A percentile compares a stretch with the other conserved stretches of the same genome.
Evolutionary conservation across 1,140 invertebrate species (phyloP).

Genomic region (Lasioglossum albipes): DNA sequence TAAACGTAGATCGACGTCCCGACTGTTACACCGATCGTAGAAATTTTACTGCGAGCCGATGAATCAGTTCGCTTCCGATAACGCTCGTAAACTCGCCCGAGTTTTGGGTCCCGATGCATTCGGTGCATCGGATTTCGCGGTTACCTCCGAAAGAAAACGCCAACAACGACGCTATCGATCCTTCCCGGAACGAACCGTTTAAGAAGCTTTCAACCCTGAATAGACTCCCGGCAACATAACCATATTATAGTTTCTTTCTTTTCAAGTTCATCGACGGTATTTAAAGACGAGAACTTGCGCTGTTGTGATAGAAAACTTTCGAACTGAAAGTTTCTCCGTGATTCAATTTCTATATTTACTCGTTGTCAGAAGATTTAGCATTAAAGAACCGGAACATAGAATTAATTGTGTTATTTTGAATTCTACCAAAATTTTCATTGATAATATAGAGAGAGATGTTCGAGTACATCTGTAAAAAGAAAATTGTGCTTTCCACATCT

Average conservation of each 20-base stretch:
- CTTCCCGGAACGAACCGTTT: background rate
- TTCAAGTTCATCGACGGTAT: background rate
- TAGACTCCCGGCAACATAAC: background rate
- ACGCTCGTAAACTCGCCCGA: conserved; percentile 17
- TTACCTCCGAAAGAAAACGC: background rate
- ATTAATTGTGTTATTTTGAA: no score
- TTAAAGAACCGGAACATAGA: no score
- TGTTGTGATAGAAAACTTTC: background rate
- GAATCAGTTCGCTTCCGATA: conserved; percentile 1
- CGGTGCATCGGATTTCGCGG: background rate
- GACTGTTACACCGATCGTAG: background rate
- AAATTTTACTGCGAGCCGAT: conserved; percentile 2
- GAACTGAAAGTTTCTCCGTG: no score
- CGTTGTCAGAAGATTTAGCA: no score
- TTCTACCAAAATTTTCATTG: no score
- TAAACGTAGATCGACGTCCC: background rate
- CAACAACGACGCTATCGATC: conserved; percentile 30
- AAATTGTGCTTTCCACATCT: no score
- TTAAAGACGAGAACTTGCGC: background rate
- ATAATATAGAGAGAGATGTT: no score
- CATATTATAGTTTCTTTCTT: background rate
- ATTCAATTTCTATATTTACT: no score
- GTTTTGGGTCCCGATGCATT: background rate
- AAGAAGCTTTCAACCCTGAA: conserved; percentile 15
- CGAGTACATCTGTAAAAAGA: no score